Percentiles rank a stretch among this genome's conserved stretches.
Evolutionary conservation across 2,797 vertebrate species (phyloP).

Genomic region (Selene dorsalis): DNA sequence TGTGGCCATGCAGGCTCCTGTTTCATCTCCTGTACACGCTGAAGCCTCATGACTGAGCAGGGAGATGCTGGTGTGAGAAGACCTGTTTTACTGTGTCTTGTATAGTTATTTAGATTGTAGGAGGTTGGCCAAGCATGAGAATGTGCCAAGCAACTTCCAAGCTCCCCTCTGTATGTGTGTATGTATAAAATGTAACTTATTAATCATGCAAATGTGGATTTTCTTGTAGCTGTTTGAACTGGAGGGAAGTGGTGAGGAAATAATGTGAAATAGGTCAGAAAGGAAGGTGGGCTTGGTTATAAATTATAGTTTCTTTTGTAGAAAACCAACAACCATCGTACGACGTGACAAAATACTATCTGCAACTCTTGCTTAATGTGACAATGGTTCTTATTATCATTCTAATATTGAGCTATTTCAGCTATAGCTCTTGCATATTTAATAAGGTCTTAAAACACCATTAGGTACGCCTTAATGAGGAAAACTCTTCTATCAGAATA

Average conservation of each 20-base stretch:
- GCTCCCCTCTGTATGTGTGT: constrained; percentile 78
- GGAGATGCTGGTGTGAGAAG: constrained; percentile 65
- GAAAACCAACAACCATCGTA: constrained; percentile 52
- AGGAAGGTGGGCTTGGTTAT: constrained; percentile 53
- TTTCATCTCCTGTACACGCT: constrained; percentile 67
- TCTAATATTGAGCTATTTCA: constrained; percentile 61
- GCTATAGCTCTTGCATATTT: constrained; percentile 59
- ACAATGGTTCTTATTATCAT: constrained; percentile 55
- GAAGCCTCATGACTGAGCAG: constrained; percentile 68
- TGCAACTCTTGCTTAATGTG: constrained; percentile 61
- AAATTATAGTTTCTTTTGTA: constrained; percentile 63
- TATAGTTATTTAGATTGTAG: constrained; percentile 84
- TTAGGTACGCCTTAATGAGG: constrained; percentile 82
- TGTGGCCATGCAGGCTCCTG: constrained; percentile 59
- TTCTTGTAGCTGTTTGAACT: constrained; percentile 84
- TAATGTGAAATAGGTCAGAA: constrained; percentile 66
- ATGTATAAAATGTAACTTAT: constrained; percentile 84
- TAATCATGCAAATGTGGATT: constrained; percentile 86
- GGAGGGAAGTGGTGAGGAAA: constrained; percentile 59
- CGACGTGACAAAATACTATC: constrained; percentile 54
- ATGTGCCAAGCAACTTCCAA: constrained; percentile 82
- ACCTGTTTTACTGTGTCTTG: constrained; percentile 81
- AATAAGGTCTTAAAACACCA: constrained; percentile 76
- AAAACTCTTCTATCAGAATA: constrained; percentile 63
- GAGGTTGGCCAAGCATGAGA: constrained; percentile 80